phyloP scores from a whole-genome alignment of 2,888 invertebrate genomes.

The Troglohyphantes excavatus region DNA sequence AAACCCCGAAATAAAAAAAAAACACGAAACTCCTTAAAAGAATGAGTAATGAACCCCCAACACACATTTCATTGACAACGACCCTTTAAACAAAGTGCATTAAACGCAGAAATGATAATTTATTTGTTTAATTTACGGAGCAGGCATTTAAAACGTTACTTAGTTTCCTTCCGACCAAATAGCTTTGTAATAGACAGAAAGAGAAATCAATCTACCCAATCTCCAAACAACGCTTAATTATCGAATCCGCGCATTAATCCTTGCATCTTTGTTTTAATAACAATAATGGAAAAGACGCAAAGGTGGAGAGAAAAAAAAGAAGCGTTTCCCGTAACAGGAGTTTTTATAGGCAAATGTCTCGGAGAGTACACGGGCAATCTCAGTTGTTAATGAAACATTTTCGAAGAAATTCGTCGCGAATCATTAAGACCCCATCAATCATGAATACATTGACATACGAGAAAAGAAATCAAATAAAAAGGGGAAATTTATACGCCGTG shows the following conservation, averaged over 20 bases:
- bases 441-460: conserved; percentile 61
- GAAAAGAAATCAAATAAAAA: conserved; percentile 60
- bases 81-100: neutral
- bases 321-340: neutral
- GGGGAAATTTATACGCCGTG: conserved; percentile 34
- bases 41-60: neutral
- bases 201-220: conserved; percentile 46
- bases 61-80: conserved; percentile 4
- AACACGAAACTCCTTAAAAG: neutral
- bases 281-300: conserved; percentile 1
- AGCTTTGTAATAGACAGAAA: conserved; percentile 35
- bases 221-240: conserved; percentile 50
- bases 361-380: conserved; percentile 31
- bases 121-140: neutral
- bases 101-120: neutral
- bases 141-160: neutral
- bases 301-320: conserved; percentile 15
- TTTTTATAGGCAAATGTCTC: conserved; percentile 49
- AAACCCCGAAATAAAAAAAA: no score
- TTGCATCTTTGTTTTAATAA: conserved; percentile 32
- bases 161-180: conserved; percentile 20
- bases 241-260: conserved; percentile 41
- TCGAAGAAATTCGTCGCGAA: conserved; percentile 62
- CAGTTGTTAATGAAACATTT: conserved; percentile 70
- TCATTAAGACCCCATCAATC: conserved; percentile 74